A percentile compares a stretch with the other conserved stretches of the same genome.
phyloP scores from a whole-genome alignment of 2,888 invertebrate species.

The Leptinotarsa juncta region DNA sequence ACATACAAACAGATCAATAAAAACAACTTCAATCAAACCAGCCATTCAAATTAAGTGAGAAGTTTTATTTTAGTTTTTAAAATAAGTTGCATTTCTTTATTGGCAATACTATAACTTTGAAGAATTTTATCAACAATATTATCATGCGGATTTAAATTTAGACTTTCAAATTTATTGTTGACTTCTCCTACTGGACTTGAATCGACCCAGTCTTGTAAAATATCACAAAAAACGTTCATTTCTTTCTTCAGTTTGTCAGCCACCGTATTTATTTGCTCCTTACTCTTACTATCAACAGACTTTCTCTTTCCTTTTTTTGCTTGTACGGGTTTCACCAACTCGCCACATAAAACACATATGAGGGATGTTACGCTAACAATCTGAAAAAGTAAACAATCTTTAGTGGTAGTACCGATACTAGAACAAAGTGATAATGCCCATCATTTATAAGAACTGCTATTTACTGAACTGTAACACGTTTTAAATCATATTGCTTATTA shows the following conservation, averaged over 20 bases:
- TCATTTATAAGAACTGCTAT: too few relatives aligned
- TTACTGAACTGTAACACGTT: too few relatives aligned
- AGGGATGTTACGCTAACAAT: conserved; percentile 71
- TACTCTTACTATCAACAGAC: conserved; percentile 64
- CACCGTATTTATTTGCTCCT: conserved; percentile 61
- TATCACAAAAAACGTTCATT: conserved; percentile 64
- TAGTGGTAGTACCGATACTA: not conserved
- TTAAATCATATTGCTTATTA: too few relatives aligned
- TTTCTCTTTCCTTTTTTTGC: conserved; percentile 73
- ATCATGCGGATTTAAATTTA: conserved; percentile 64
- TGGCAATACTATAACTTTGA: conserved; percentile 67
- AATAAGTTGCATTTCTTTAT: conserved; percentile 68
- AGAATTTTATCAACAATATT: conserved; percentile 67
- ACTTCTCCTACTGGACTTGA: conserved; percentile 61
- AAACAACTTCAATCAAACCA: conserved; percentile 30
- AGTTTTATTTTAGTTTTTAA: conserved; percentile 71
- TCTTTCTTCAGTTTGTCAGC: conserved; percentile 56
- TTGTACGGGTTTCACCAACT: conserved; percentile 67
- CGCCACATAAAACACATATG: conserved; percentile 70
- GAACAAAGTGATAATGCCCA: too few relatives aligned
- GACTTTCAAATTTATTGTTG: conserved; percentile 63
- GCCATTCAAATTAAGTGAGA: conserved; percentile 44
- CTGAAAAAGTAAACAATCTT: conserved; percentile 61
- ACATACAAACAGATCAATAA: conserved; percentile 41
- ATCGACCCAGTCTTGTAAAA: conserved; percentile 66